phyloP scores from a whole-genome alignment of 1,140 invertebrate genomes.

The Laodelphax striatellus region DNA sequence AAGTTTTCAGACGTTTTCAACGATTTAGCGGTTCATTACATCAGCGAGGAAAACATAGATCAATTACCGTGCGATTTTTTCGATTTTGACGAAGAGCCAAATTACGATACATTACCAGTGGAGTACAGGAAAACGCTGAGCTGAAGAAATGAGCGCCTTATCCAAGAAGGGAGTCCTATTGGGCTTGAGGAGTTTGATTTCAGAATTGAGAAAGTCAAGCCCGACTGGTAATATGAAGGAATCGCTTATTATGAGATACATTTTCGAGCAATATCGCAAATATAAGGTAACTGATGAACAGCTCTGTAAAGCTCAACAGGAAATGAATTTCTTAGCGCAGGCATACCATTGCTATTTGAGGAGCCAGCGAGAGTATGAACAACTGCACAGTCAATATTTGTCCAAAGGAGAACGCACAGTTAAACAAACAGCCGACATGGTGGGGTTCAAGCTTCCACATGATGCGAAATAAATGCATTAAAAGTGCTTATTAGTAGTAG shows the following conservation, averaged over 20 bases:
- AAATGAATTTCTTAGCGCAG: constrained; percentile 54
- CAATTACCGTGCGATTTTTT: constrained; percentile 41
- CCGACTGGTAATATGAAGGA: constrained; percentile 39
- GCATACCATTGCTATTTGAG: constrained; percentile 64
- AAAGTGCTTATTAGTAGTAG: background rate
- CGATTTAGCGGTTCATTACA: constrained; percentile 52
- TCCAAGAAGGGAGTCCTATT: background rate
- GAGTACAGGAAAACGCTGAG: constrained; percentile 45
- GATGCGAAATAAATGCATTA: constrained; percentile 47
- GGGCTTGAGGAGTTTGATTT: constrained; percentile 34
- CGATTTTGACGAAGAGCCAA: constrained; percentile 37
- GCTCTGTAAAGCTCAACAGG: constrained; percentile 65
- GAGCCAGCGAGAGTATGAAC: constrained; percentile 49
- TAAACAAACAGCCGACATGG: constrained; percentile 63
- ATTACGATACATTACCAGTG: constrained; percentile 30
- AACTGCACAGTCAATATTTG: constrained; percentile 57
- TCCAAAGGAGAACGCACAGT: constrained; percentile 63
- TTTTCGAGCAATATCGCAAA: constrained; percentile 56
- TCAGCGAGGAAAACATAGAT: constrained; percentile 34
- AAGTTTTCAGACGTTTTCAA: constrained; percentile 56
- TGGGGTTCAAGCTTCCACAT: constrained; percentile 75
- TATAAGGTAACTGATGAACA: constrained; percentile 66
- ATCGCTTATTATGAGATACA: constrained; percentile 46
- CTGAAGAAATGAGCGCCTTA: background rate
- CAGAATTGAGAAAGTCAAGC: constrained; percentile 43